Percentiles rank a stretch among this genome's conserved stretches.
Evolutionary conservation across 2,888 invertebrate genomes (phyloP).

Genomic region (Cheilosia vulpina): DNA sequence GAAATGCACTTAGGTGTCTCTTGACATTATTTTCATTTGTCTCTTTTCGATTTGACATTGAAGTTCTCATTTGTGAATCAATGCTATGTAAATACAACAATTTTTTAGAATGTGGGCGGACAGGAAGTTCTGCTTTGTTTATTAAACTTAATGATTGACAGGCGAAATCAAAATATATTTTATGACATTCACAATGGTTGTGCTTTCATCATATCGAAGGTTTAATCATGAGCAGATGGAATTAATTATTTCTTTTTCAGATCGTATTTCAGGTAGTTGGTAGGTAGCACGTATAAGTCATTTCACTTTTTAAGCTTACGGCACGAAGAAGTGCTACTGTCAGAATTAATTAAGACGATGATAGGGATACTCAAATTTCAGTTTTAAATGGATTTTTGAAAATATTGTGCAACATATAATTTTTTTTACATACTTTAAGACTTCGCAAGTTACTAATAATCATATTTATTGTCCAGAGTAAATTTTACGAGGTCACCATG

Average conservation of each 20-base stretch:
- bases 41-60: constrained; percentile 50
- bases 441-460: too few relatives aligned
- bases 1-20: neutral
- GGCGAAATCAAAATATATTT: neutral
- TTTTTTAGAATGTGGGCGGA: neutral
- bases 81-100: neutral
- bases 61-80: constrained; percentile 30
- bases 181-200: constrained; percentile 34
- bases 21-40: neutral
- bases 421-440: too few relatives aligned
- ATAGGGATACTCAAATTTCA: too few relatives aligned
- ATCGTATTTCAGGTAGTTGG: constrained; percentile 24
- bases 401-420: too few relatives aligned
- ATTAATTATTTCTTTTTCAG: constrained; percentile 15
- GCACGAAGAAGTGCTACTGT: neutral
- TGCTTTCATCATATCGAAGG: neutral
- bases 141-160: neutral
- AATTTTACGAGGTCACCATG: too few relatives aligned
- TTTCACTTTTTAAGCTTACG: constrained; percentile 2
- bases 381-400: too few relatives aligned
- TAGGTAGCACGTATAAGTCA: constrained; percentile 16
- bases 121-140: neutral
- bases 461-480: too few relatives aligned
- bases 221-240: neutral
- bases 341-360: neutral